These are phyloP conservation scores for Coracias cyanogaster DNA, from an alignment of 2,797 vertebrate species.

Conservation along the genomic window DNA sequence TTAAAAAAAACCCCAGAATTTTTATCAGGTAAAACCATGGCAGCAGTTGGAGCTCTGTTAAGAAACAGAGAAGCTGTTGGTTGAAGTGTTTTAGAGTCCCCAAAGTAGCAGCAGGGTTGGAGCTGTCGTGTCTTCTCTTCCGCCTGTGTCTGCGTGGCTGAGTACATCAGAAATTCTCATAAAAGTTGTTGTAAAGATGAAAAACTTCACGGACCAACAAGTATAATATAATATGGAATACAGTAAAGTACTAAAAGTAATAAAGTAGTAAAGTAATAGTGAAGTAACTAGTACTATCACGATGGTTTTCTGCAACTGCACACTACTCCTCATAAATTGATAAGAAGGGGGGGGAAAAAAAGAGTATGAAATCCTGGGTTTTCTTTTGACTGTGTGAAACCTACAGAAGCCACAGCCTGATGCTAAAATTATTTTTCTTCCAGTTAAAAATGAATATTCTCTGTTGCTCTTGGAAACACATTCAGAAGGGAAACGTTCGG, in stretches of 20 bases:
- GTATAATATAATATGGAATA: not conserved
- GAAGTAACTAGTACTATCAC: not conserved
- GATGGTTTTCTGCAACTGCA: not conserved
- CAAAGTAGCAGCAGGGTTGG: rapidly evolving
- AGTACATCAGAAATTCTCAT: not conserved
- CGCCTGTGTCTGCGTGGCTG: too few relatives aligned
- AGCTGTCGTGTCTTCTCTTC: not conserved
- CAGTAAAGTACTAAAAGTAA: too few relatives aligned
- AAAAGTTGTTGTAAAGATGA: rapidly evolving
- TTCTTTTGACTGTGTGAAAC: not conserved
- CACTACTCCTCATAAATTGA: not conserved
- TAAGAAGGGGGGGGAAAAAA: rapidly evolving
- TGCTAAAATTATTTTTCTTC: not conserved
- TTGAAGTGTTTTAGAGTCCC: not conserved
- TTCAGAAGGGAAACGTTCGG: constrained; percentile 55
- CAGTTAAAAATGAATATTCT: not conserved
- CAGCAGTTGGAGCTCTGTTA: not conserved
- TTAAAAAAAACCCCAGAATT: not conserved
- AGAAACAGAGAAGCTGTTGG: not conserved
- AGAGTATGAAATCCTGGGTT: not conserved
- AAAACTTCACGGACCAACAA: not conserved
- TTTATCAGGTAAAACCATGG: not conserved
- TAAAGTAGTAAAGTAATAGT: too few relatives aligned
- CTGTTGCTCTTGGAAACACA: not conserved
- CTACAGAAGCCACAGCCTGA: not conserved